These are phyloP conservation scores for Pocota personata DNA, from an alignment of 2,888 invertebrate species.

Conservation along the genomic window DNA sequence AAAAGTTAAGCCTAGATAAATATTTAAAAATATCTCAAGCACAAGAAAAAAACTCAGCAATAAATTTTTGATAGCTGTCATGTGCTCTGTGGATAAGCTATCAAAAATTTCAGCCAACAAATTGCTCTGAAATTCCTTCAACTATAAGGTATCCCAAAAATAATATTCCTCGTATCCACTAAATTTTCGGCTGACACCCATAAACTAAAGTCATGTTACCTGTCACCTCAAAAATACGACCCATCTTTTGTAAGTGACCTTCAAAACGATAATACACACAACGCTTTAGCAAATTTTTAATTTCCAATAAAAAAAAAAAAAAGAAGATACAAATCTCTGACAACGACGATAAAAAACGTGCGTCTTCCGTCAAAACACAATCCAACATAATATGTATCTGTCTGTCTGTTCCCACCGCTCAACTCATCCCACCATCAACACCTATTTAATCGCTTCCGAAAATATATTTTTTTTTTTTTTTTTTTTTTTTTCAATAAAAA, in stretches of 20 bases:
- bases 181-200: conserved; percentile 45
- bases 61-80: conserved; percentile 37
- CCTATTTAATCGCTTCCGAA: neutral
- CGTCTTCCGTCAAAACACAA: conserved; percentile 41
- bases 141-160: neutral
- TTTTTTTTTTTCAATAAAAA: neutral
- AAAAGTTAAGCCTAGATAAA: neutral
- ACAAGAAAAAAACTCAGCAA: neutral
- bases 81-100: neutral
- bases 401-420: neutral
- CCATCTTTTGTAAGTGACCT: conserved; percentile 30
- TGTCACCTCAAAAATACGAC: conserved; percentile 35
- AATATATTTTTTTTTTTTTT: neutral
- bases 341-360: conserved; percentile 23
- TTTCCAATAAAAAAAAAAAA: neutral
- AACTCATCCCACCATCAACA: neutral
- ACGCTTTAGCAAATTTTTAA: neutral
- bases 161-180: neutral
- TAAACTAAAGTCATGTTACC: conserved; percentile 66
- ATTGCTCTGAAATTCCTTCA: conserved; percentile 24
- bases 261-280: neutral
- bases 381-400: neutral
- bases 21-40: conserved; percentile 14
- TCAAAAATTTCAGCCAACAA: conserved; percentile 3
- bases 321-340: neutral